Evolutionary conservation across 2,888 invertebrate species (phyloP).

Genomic region (Machimus rusticus): DNA sequence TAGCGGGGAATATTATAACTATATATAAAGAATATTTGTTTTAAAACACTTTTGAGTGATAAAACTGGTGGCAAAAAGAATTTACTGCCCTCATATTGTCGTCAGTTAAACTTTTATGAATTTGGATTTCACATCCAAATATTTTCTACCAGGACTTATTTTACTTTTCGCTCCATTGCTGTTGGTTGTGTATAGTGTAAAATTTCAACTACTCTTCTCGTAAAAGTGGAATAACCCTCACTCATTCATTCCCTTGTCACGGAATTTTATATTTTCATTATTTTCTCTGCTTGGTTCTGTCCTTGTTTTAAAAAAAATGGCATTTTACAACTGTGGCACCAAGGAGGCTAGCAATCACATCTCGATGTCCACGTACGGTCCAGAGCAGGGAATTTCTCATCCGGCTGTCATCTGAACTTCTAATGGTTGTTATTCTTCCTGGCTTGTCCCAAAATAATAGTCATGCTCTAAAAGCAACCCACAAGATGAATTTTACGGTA

Average conservation of each 20-base stretch:
- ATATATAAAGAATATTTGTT: not conserved
- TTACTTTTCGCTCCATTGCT: not conserved
- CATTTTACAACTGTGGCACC: not conserved
- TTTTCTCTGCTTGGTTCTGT: not conserved
- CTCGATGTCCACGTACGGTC: not conserved
- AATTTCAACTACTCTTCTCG: not conserved
- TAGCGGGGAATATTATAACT: not conserved
- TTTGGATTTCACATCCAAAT: not conserved
- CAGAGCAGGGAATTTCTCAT: not conserved
- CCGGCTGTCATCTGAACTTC: not conserved
- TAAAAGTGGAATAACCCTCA: not conserved
- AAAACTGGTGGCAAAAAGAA: not conserved
- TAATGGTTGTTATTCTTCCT: not conserved
- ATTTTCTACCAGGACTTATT: not conserved
- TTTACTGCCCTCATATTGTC: not conserved
- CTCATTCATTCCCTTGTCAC: not conserved
- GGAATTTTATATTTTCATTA: not conserved
- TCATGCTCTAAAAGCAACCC: not conserved
- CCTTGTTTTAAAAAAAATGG: not conserved
- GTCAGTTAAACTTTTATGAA: not conserved
- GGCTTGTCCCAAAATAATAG: not conserved
- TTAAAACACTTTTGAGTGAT: not conserved
- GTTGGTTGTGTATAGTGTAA: not conserved
- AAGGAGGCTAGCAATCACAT: not conserved
- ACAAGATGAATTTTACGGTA: constrained; percentile 3